These are phyloP conservation scores for Puffinus mauretanicus DNA, from an alignment of 2,113 vertebrate genomes.

Conservation along the genomic window DNA sequence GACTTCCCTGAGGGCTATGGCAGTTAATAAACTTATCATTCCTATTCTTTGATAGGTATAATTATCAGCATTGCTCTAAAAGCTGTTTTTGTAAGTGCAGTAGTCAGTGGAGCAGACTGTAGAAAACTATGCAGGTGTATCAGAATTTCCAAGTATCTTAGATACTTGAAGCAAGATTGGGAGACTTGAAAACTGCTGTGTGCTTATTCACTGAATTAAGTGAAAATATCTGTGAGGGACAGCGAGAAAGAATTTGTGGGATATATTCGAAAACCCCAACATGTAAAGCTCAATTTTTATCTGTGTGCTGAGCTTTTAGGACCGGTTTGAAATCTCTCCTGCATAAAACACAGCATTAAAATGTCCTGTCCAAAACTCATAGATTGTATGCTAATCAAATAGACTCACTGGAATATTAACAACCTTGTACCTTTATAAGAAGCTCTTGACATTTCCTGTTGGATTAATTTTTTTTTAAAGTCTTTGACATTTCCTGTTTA, in stretches of 20 bases:
- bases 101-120: not conserved
- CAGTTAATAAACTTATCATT: not conserved
- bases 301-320: not conserved
- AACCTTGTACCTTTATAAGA: not conserved
- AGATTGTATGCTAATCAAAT: not conserved
- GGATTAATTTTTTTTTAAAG: not conserved
- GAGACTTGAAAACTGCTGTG: not conserved
- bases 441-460: not conserved
- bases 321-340: not conserved
- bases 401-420: not conserved
- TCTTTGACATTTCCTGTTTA: slow-evolving; percentile 1
- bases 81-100: not conserved
- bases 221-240: not conserved
- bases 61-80: not conserved
- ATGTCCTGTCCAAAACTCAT: not conserved
- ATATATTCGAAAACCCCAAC: not conserved
- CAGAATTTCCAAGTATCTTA: not conserved
- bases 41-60: not conserved
- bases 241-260: not conserved
- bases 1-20: not conserved
- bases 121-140: not conserved
- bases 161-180: not conserved
- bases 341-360: not conserved
- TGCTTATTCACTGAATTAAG: not conserved
- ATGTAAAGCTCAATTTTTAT: not conserved